Conservation (phyloP, 2,113 vertebrate species). For the Ageneiosus marmoratus region DNA sequence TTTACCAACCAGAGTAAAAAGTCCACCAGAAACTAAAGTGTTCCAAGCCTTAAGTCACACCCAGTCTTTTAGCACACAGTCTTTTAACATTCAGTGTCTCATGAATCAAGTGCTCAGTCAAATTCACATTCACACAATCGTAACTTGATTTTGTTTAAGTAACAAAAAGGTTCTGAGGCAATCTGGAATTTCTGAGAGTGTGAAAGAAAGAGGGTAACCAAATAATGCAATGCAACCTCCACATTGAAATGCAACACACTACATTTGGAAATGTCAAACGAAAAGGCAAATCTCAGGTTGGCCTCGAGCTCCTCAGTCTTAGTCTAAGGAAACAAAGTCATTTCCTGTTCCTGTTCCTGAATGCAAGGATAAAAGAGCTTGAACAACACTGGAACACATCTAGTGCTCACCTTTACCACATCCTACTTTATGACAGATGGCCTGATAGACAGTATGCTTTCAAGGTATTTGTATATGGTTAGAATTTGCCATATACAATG, state of each 20-base stretch:
- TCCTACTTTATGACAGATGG: conserved; percentile 3
- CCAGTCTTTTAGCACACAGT: too few relatives aligned
- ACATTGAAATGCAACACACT: neutral
- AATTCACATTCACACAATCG: neutral
- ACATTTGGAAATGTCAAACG: conserved; percentile 17
- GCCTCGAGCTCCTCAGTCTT: neutral
- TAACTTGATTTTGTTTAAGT: neutral
- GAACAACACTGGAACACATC: neutral
- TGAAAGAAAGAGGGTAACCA: neutral
- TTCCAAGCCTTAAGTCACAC: conserved; percentile 23
- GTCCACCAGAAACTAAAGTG: neutral
- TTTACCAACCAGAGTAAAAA: neutral
- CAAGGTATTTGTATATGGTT: neutral
- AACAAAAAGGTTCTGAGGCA: conserved; percentile 12
- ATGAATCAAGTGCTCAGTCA: neutral
- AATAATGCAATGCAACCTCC: conserved; percentile 17
- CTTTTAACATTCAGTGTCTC: neutral
- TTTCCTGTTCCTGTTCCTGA: conserved; percentile 23
- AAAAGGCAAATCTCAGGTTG: neutral
- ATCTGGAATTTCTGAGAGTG: conserved; percentile 28
- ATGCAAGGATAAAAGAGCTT: neutral
- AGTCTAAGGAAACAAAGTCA: conserved; percentile 16
- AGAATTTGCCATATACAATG: neutral
- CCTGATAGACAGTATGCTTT: neutral
- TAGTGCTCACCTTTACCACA: conserved; percentile 25